A percentile compares a stretch with the other conserved stretches of the same genome.
Conservation (phyloP, 2,797 vertebrate species). For the Typhlichthys eigenmanni region DNA sequence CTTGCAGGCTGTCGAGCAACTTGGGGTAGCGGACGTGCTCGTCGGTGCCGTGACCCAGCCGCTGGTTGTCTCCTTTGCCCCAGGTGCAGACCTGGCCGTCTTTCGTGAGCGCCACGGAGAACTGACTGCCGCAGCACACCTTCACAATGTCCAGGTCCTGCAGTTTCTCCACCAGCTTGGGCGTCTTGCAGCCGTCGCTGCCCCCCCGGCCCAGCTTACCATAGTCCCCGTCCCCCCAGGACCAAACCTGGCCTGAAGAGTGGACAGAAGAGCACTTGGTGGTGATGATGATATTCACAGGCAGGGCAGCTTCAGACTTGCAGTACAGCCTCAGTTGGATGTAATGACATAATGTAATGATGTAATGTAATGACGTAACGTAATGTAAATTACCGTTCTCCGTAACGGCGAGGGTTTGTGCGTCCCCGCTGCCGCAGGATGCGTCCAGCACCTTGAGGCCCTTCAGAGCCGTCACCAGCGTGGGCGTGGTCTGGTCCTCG, state of each 20-base stretch:
- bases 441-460: conserved; percentile 94
- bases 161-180: conserved; percentile 94
- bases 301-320: too few species aligned
- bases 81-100: conserved; percentile 97
- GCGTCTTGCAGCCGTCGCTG: conserved; percentile 97
- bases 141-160: conserved; percentile 94
- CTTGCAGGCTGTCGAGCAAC: conserved; percentile 91
- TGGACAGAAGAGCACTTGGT: not conserved
- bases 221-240: conserved; percentile 98
- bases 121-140: conserved; percentile 96
- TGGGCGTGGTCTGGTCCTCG: conserved; percentile 94
- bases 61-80: conserved; percentile 98
- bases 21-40: conserved; percentile 98
- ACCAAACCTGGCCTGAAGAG: conserved; percentile 93
- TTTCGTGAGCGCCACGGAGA: conserved; percentile 94
- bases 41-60: conserved; percentile 95
- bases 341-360: too few species aligned
- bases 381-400: conserved; percentile 84
- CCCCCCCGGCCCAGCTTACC: conserved; percentile 96
- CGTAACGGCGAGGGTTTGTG: conserved; percentile 95
- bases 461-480: conserved; percentile 92
- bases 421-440: conserved; percentile 95
- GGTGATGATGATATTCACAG: not conserved
- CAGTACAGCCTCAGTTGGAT: not conserved
- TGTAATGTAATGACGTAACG: too few species aligned